phyloP scores from a whole-genome alignment of 2,888 invertebrate genomes.

The Zaprionus lineosus region DNA sequence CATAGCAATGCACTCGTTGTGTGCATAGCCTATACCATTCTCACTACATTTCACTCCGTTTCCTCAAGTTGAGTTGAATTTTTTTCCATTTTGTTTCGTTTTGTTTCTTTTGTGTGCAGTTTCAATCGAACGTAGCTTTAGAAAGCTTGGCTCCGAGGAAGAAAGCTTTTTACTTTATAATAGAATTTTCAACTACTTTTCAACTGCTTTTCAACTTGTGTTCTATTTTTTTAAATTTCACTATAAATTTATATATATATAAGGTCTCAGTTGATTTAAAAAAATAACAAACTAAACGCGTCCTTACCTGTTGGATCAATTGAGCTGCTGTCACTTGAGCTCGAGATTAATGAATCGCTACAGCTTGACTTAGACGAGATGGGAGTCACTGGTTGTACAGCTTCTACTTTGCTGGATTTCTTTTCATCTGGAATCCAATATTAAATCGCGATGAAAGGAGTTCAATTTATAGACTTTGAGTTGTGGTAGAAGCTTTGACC shows the following conservation, averaged over 20 bases:
- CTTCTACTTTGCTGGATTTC: conserved; percentile 86
- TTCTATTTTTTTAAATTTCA: conserved; percentile 19
- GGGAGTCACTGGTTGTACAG: conserved; percentile 88
- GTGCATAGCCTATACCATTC: not conserved
- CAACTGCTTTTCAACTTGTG: conserved; percentile 20
- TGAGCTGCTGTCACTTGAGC: conserved; percentile 93
- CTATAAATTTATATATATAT: not conserved
- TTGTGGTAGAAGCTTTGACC: too few relatives aligned
- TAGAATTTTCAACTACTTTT: conserved; percentile 27
- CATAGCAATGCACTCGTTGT: not conserved
- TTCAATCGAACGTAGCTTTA: not conserved
- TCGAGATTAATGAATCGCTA: conserved; percentile 93
- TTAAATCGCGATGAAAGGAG: too few relatives aligned
- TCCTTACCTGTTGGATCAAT: conserved; percentile 96
- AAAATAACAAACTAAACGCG: conserved; percentile 84
- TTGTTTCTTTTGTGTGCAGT: conserved; percentile 2
- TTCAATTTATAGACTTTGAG: too few relatives aligned
- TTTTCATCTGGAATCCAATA: conserved; percentile 79
- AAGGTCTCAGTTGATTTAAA: conserved; percentile 13
- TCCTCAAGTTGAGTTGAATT: conserved; percentile 8
- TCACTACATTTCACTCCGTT: conserved; percentile 9
- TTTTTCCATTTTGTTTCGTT: conserved; percentile 22
- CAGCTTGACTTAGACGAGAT: conserved; percentile 94
- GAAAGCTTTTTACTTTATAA: conserved; percentile 16
- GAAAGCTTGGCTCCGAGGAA: conserved; percentile 39